phyloP scores from a whole-genome alignment of 2,113 vertebrate genomes.

The Propithecus coquereli region DNA sequence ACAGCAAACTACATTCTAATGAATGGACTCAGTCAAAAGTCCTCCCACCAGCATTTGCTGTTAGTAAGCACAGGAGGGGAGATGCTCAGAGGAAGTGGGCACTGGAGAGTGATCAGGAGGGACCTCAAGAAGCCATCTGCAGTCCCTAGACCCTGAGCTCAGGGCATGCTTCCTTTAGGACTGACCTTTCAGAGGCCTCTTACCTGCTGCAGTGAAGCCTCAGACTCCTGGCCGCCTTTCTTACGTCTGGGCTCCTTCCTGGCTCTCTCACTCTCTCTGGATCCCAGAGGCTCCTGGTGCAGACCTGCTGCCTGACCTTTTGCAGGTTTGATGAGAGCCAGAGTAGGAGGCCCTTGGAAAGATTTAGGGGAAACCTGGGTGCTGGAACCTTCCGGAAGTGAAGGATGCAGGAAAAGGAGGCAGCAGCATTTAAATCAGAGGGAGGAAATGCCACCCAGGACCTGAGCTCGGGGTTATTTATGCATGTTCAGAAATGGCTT shows the following conservation, averaged over 20 bases:
- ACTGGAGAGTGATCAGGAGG: not conserved
- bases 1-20: not conserved
- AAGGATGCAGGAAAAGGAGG: not conserved
- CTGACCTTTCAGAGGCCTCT: not conserved
- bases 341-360: not conserved
- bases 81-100: not conserved
- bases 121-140: not conserved
- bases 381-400: not conserved
- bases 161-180: not conserved
- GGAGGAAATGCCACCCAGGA: slow-evolving; percentile 46
- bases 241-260: not conserved
- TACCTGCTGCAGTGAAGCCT: rapidly evolving
- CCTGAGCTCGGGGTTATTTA: slow-evolving; percentile 68
- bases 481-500: slow-evolving; percentile 78
- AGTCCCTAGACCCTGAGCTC: not conserved
- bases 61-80: not conserved
- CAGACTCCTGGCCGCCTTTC: not conserved
- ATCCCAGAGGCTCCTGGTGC: not conserved
- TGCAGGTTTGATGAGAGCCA: not conserved
- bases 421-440: not conserved
- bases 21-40: not conserved
- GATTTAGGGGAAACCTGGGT: not conserved
- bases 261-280: not conserved
- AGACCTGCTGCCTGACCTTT: not conserved
- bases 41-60: not conserved